These are phyloP conservation scores for Danionella dracula DNA, from an alignment of 2,797 vertebrate genomes.

Conservation along the genomic window DNA sequence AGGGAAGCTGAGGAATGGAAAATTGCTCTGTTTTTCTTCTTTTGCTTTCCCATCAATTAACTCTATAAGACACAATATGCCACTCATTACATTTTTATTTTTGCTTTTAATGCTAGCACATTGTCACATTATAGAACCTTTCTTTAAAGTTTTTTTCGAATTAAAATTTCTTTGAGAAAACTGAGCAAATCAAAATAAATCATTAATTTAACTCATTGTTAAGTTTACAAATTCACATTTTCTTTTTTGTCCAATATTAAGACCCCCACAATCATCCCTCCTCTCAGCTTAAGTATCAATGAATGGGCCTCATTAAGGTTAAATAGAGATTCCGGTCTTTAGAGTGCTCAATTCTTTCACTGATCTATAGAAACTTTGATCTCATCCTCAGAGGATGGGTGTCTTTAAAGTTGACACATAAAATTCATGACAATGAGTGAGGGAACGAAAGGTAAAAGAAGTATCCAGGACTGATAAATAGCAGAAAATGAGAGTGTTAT, in stretches of 20 bases:
- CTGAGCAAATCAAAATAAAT: too few species aligned
- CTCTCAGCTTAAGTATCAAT: slow-evolving; percentile 35
- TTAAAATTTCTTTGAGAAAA: too few species aligned
- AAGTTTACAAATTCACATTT: neutral
- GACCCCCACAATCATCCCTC: slow-evolving; percentile 3
- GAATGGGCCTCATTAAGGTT: slow-evolving; percentile 53
- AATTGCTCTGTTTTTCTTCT: slow-evolving; percentile 69
- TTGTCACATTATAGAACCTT: neutral
- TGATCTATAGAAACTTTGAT: slow-evolving; percentile 68
- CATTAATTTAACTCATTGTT: too few species aligned
- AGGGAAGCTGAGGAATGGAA: slow-evolving; percentile 43
- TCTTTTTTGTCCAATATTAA: slow-evolving; percentile 16
- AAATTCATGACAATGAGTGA: slow-evolving; percentile 64
- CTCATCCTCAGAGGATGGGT: slow-evolving; percentile 55
- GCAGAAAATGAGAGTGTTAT: slow-evolving; percentile 68
- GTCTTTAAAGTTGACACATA: slow-evolving; percentile 49
- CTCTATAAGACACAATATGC: slow-evolving; percentile 74
- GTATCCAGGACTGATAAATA: slow-evolving; percentile 66
- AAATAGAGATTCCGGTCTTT: slow-evolving; percentile 51
- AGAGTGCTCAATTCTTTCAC: slow-evolving; percentile 55
- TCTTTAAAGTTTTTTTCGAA: too few species aligned
- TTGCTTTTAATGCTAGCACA: neutral
- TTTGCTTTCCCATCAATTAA: slow-evolving; percentile 69
- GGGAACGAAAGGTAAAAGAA: slow-evolving; percentile 59
- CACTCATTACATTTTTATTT: slow-evolving; percentile 42